phyloP scores from a whole-genome alignment of 2,888 invertebrate genomes.

The Dysmachus trigonus region DNA sequence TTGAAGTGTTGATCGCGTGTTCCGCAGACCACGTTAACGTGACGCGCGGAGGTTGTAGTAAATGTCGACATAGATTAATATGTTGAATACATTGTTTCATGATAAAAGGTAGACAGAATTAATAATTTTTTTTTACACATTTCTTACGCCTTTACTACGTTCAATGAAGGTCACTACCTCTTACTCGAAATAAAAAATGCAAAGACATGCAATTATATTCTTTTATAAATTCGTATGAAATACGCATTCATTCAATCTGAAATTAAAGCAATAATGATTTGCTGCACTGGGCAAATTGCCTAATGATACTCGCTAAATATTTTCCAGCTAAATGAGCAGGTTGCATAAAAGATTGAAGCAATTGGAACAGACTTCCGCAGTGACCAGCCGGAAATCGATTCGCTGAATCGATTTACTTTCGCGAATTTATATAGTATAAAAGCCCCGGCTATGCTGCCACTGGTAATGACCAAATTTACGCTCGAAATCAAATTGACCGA shows the following conservation, averaged over 20 bases:
- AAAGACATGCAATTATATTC: background rate
- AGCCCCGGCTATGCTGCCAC: background rate
- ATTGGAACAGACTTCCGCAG: background rate
- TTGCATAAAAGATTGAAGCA: background rate
- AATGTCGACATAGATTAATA: background rate
- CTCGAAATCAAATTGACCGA: background rate
- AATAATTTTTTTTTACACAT: background rate
- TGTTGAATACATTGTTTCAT: background rate
- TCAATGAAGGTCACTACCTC: background rate
- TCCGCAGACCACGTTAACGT: background rate
- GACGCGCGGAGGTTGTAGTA: background rate
- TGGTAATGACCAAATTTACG: conserved; percentile 13
- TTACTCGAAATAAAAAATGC: background rate
- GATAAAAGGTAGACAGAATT: background rate
- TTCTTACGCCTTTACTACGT: background rate
- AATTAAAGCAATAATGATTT: background rate
- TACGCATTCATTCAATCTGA: background rate
- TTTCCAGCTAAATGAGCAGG: background rate
- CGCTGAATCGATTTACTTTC: conserved; percentile 10
- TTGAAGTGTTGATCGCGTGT: background rate
- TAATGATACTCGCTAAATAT: background rate
- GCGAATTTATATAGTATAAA: background rate
- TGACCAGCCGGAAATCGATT: background rate
- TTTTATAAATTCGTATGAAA: background rate
- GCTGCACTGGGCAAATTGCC: background rate